phyloP scores from a whole-genome alignment of 2,888 invertebrate genomes.

The Lepidonotus clava region DNA sequence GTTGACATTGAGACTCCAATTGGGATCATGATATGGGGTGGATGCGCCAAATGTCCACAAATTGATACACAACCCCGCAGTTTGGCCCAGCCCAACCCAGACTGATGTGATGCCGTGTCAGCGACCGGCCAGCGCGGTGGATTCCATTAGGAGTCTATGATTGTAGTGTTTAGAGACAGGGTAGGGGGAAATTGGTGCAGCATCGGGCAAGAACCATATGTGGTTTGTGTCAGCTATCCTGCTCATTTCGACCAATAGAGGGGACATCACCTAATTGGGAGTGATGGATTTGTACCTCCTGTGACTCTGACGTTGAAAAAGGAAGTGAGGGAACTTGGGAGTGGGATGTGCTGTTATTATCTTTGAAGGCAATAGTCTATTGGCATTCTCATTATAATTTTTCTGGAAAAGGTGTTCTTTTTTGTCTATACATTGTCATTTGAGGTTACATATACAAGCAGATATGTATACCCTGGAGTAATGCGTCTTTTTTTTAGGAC shows the following conservation, averaged over 20 bases:
- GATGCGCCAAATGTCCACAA: neutral
- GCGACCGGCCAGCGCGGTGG: neutral
- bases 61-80: constrained; percentile 27
- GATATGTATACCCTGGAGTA: too few relatives aligned
- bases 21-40: constrained; percentile 48
- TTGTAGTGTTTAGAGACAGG: constrained; percentile 6
- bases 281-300: constrained; percentile 21
- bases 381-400: neutral
- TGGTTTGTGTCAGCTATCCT: constrained; percentile 35
- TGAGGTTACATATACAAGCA: too few relatives aligned
- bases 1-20: constrained; percentile 51
- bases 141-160: neutral
- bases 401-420: too few relatives aligned
- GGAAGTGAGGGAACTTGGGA: neutral
- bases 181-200: neutral
- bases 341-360: neutral
- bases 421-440: too few relatives aligned
- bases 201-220: neutral
- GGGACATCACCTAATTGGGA: constrained; percentile 22
- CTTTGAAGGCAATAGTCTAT: neutral
- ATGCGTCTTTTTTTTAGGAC: too few relatives aligned
- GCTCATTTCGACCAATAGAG: constrained; percentile 1
- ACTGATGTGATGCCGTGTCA: neutral
- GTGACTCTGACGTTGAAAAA: neutral
- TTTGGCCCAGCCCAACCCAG: neutral